These are phyloP conservation scores for Drosophila subobscura DNA, from an alignment of 1,140 invertebrate species.

Conservation along the genomic window DNA sequence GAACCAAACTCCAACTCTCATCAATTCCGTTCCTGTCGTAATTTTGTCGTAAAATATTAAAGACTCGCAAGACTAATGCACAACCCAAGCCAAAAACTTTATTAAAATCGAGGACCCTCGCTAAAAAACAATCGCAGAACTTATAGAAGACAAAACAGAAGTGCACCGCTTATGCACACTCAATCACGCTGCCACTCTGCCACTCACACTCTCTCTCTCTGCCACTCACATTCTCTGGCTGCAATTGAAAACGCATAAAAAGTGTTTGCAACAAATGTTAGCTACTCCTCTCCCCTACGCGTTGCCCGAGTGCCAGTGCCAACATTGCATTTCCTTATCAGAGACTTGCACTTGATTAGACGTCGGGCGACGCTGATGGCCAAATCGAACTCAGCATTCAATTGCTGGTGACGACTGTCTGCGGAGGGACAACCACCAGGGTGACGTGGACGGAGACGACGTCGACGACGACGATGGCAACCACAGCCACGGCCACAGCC, in stretches of 20 bases:
- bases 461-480: conserved; percentile 21
- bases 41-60: conserved; percentile 12
- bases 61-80: conserved; percentile 6
- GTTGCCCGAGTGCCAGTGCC: conserved; percentile 40
- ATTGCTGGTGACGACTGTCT: conserved; percentile 33
- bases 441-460: conserved; percentile 3
- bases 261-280: conserved; percentile 41
- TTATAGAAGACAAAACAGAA: conserved; percentile 40
- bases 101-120: conserved; percentile 13
- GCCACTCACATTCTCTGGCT: conserved; percentile 1
- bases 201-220: neutral
- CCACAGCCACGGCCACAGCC: conserved; percentile 22
- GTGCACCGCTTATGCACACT: neutral
- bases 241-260: conserved; percentile 57
- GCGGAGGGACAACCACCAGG: neutral
- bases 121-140: conserved; percentile 2
- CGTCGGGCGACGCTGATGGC: conserved; percentile 39
- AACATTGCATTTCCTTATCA: conserved; percentile 69
- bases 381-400: conserved; percentile 52
- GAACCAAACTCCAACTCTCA: neutral
- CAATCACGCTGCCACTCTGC: neutral
- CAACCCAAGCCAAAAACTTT: conserved; percentile 16
- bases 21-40: too few species aligned
- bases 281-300: neutral
- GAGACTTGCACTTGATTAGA: conserved; percentile 63